A percentile compares a stretch with the other conserved stretches of the same genome.
Conservation (phyloP, 2,113 vertebrate species). For the Ceyx melanurus region DNA sequence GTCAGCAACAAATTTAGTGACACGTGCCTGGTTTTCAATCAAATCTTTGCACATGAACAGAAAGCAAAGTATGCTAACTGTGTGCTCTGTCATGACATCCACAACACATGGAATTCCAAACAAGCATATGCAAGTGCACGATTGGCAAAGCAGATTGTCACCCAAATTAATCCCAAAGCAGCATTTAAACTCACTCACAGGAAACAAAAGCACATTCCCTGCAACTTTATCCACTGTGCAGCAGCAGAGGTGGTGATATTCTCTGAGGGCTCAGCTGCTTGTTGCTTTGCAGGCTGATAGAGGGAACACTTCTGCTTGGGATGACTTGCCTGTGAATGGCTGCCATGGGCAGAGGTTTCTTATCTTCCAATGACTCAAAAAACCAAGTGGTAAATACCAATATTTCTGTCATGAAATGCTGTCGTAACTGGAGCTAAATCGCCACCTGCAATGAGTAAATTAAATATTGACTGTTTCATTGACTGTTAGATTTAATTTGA, state of each 20-base stretch:
- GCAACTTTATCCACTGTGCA: background rate
- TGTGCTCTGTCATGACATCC: background rate
- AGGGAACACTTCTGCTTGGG: background rate
- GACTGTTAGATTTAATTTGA: constrained; percentile 84
- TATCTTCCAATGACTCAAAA: constrained; percentile 2
- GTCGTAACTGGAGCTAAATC: constrained; percentile 47
- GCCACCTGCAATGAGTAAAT: constrained; percentile 84
- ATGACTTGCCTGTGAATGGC: background rate
- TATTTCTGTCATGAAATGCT: constrained; percentile 54
- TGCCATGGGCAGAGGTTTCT: background rate
- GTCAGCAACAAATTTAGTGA: background rate
- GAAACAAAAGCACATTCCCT: constrained; percentile 15
- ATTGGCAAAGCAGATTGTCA: constrained; percentile 57
- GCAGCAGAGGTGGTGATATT: background rate
- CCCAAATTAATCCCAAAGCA: constrained; percentile 46
- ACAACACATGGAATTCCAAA: constrained; percentile 51
- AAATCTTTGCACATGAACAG: background rate
- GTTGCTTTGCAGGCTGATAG: background rate
- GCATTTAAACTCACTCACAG: constrained; percentile 31
- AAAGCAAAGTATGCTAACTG: constrained; percentile 35
- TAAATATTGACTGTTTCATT: constrained; percentile 85
- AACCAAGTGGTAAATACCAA: constrained; percentile 25
- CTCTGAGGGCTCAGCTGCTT: background rate
- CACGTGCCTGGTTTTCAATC: background rate
- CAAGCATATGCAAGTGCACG: constrained; percentile 48